A percentile compares a stretch with the other conserved stretches of the same genome.
phyloP scores from a whole-genome alignment of 2,797 vertebrate species.

The Liparis tanakae region DNA sequence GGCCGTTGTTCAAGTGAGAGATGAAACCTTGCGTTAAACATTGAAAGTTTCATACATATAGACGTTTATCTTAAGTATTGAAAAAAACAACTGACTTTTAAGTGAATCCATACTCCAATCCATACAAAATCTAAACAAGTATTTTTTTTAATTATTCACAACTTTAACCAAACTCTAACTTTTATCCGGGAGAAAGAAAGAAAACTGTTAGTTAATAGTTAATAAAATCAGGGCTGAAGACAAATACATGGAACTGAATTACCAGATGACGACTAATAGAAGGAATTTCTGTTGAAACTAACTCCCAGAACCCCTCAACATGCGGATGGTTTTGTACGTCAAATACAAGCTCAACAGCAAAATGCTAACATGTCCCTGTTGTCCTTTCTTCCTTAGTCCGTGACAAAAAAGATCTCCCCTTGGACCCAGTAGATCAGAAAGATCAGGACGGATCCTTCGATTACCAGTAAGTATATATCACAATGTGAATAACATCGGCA shows the following conservation, averaged over 20 bases:
- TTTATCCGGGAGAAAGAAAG: neutral
- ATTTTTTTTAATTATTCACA: neutral
- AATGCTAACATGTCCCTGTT: neutral
- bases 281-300: constrained; percentile 2
- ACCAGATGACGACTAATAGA: constrained; percentile 16
- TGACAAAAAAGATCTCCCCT: constrained; percentile 94
- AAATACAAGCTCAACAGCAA: neutral
- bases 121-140: neutral
- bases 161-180: neutral
- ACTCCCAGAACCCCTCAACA: neutral
- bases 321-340: neutral
- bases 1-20: neutral
- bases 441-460: constrained; percentile 96
- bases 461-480: constrained; percentile 89
- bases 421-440: constrained; percentile 93
- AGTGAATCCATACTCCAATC: neutral
- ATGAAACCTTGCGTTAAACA: neutral
- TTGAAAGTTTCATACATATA: neutral
- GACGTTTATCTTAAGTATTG: neutral
- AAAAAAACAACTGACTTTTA: neutral
- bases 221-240: constrained; percentile 3
- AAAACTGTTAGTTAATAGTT: constrained; percentile 23
- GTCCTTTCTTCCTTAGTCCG: constrained; percentile 83
- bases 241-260: neutral
- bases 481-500: neutral